Evolutionary conservation across 2,113 vertebrate species (phyloP).

Genomic region (Oreochromis spilurus): DNA sequence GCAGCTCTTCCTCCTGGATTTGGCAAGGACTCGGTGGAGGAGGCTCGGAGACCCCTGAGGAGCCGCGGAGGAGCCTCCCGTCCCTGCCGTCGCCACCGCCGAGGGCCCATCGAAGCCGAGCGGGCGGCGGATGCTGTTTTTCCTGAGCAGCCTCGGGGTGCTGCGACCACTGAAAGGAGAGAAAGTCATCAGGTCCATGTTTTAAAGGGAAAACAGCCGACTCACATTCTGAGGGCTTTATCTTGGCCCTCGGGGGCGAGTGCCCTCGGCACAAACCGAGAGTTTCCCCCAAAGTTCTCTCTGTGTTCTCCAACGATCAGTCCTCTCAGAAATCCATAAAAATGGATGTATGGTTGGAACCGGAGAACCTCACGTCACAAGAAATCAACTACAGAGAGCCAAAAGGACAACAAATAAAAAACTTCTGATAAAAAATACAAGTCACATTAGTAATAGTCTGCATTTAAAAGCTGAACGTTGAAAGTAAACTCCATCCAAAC

Average conservation of each 20-base stretch:
- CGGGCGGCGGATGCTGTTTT: background rate
- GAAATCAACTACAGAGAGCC: background rate
- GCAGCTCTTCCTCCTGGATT: conserved; percentile 79
- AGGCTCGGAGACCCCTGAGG: conserved; percentile 71
- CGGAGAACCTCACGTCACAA: background rate
- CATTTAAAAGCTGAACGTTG: background rate
- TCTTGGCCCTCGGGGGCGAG: background rate
- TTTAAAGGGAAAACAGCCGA: background rate
- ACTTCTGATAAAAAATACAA: background rate
- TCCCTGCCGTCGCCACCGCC: background rate
- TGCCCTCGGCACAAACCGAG: background rate
- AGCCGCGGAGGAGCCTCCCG: fast-evolving
- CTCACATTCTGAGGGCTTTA: background rate
- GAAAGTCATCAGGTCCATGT: background rate
- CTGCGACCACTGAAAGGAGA: background rate
- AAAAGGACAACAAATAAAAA: background rate
- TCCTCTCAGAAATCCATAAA: background rate
- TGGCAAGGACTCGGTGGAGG: conserved; percentile 80
- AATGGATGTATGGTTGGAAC: background rate
- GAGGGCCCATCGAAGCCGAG: background rate
- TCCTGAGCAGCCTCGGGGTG: conserved; percentile 22
- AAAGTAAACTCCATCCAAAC: background rate
- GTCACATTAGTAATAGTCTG: background rate
- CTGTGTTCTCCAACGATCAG: background rate
- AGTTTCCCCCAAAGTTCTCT: background rate